phyloP scores from a whole-genome alignment of 2,888 invertebrate genomes.

The Tricholauxania praeusta region DNA sequence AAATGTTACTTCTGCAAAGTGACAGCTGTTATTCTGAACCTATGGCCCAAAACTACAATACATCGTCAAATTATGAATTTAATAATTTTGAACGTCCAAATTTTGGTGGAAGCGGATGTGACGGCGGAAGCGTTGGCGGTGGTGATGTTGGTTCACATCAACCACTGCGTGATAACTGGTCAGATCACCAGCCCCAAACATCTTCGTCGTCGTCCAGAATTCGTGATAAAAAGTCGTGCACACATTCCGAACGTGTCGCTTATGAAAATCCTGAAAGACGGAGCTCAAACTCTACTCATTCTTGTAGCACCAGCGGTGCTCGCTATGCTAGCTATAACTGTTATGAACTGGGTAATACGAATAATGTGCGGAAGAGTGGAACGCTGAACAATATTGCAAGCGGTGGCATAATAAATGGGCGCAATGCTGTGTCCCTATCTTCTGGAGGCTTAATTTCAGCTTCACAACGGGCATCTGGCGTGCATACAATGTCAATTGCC shows the following conservation, averaged over 20 bases:
- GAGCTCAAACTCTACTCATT: slow-evolving; percentile 66
- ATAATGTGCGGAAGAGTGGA: slow-evolving; percentile 64
- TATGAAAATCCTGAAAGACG: slow-evolving; percentile 63
- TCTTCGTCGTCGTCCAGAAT: slow-evolving; percentile 32
- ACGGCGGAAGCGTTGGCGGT: slow-evolving; percentile 34
- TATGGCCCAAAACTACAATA: slow-evolving; percentile 52
- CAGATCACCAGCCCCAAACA: slow-evolving; percentile 43
- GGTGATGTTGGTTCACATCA: slow-evolving; percentile 2
- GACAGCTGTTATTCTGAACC: slow-evolving; percentile 68
- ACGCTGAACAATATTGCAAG: slow-evolving; percentile 62
- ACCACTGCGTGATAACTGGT: slow-evolving; percentile 49
- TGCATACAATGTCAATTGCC: slow-evolving; percentile 45
- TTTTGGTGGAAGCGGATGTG: slow-evolving; percentile 56
- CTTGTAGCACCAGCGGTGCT: slow-evolving; percentile 52
- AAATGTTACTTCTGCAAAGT: slow-evolving; percentile 57
- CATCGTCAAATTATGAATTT: slow-evolving; percentile 65
- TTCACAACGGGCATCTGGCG: slow-evolving; percentile 47
- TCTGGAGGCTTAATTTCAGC: slow-evolving; percentile 42
- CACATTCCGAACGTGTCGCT: slow-evolving; percentile 54
- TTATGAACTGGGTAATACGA: slow-evolving; percentile 58
- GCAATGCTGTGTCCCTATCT: slow-evolving; percentile 45
- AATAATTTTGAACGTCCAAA: slow-evolving; percentile 75
- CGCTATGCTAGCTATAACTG: slow-evolving; percentile 63
- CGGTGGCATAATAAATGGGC: slow-evolving; percentile 38
- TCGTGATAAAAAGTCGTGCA: slow-evolving; percentile 48